These are phyloP conservation scores for Bungarus multicinctus DNA, from an alignment of 2,113 vertebrate genomes.

Conservation along the genomic window DNA sequence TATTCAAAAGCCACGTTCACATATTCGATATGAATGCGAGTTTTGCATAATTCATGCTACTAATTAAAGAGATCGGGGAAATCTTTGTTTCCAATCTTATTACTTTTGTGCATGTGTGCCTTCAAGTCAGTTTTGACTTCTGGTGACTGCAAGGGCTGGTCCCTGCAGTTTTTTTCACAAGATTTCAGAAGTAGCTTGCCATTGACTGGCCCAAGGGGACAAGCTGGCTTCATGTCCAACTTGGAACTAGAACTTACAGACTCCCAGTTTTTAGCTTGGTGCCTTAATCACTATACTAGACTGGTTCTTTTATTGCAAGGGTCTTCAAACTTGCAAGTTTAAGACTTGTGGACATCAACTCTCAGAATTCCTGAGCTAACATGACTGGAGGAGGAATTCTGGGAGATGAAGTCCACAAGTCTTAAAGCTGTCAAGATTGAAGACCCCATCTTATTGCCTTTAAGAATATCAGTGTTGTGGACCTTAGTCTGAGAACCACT, in stretches of 20 bases:
- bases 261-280: not conserved
- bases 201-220: not conserved
- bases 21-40: not conserved
- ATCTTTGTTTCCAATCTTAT: not conserved
- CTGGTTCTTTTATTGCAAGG: not conserved
- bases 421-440: no score
- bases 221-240: not conserved
- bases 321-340: no score
- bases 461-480: not conserved
- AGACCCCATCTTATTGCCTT: not conserved
- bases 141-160: not conserved
- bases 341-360: no score
- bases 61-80: not conserved
- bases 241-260: not conserved
- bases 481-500: not conserved
- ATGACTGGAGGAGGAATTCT: no score
- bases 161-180: not conserved
- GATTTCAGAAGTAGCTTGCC: not conserved
- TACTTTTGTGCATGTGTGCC: fast-evolving
- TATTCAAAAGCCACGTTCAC: not conserved
- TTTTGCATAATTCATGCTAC: not conserved
- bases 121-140: not conserved
- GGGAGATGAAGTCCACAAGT: no score
- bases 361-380: no score
- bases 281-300: not conserved